Evolutionary conservation across 2,113 vertebrate species (phyloP).

Genomic region (Gobio gobio): DNA sequence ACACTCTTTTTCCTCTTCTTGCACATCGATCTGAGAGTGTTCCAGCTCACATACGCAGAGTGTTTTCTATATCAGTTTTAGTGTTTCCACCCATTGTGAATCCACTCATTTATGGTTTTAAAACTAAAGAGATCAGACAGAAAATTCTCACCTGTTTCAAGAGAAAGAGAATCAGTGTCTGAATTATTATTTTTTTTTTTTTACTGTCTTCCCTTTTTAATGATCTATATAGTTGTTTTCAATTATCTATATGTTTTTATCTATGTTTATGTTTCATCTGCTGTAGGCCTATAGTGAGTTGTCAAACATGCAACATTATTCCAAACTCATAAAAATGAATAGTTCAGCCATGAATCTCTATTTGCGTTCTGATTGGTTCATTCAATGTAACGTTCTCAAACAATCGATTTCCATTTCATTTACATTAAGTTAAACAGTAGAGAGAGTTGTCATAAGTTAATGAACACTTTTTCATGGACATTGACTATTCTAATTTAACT

Average conservation of each 20-base stretch:
- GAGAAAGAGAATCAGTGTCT: not conserved
- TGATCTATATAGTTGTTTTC: no score
- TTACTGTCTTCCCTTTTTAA: no score
- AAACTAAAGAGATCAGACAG: conserved; percentile 18
- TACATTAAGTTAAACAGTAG: no score
- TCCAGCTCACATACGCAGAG: not conserved
- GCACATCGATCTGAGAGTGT: not conserved
- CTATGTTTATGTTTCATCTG: not conserved
- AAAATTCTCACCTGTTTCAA: not conserved
- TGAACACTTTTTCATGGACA: not conserved
- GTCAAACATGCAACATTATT: not conserved
- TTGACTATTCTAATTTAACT: not conserved
- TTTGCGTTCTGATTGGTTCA: no score
- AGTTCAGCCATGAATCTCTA: no score
- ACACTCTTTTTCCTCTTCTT: conserved; percentile 25
- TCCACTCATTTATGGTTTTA: conserved; percentile 17
- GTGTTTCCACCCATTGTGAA: conserved; percentile 9
- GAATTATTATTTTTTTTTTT: not conserved
- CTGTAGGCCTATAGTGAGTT: no score
- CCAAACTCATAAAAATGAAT: not conserved
- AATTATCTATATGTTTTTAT: no score
- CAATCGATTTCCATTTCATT: no score
- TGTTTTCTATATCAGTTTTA: conserved; percentile 34
- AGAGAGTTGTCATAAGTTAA: no score
- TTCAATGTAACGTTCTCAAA: no score